Base-by-base conservation (phyloP, 2,113 vertebrate genomes). In the Bufo gargarizans region DNA sequence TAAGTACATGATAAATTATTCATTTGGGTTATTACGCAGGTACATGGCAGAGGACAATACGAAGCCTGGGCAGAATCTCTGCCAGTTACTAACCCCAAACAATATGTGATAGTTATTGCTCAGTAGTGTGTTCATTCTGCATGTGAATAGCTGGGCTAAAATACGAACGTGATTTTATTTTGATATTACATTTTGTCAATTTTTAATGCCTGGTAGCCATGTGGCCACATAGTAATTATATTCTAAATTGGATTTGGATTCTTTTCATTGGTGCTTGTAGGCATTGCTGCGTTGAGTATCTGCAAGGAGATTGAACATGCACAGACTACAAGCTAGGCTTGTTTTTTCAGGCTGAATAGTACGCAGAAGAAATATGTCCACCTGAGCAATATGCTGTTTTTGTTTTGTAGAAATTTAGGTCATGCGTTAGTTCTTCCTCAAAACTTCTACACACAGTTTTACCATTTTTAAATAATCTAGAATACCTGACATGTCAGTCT, bases 1-100 rank as follows among this genome's bases (percentile, higher is more conserved):
- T 84, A 83, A 81, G 49, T 83, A 77, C 45, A 74, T 50, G 49
- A 58, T 88, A 76, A 83, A 88, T 88, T 14, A 84, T 88, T 88
- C n/a, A 65, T 47, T 49, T 47, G 58, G 20, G 45, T 20, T 84
- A 77, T 88, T 84, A 82, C 84, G 69, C 47, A 69, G 86, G 86
- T 80, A 71, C 77, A 88, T 63, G 55, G 45, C 19, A 22, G 45
- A 20, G 47, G 17, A 80, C 77, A 80, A 80, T 81, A 8, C 53
- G 50, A 47, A 49, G 14, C 63, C 17, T 20, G 9, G 10, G 19
- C 20, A 53, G 59, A 76, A 63, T 65, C 71, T n/a, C 10, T 74
- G 84, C 55, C 84, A 85, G 50, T 49, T 11, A 49, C 67, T 20
- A 67, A 56, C 67, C 17, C 50, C 6, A 11, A 13, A 69, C 14